These are phyloP conservation scores for Epistrophe eligans DNA, from an alignment of 2,888 invertebrate species.

Conservation along the genomic window DNA sequence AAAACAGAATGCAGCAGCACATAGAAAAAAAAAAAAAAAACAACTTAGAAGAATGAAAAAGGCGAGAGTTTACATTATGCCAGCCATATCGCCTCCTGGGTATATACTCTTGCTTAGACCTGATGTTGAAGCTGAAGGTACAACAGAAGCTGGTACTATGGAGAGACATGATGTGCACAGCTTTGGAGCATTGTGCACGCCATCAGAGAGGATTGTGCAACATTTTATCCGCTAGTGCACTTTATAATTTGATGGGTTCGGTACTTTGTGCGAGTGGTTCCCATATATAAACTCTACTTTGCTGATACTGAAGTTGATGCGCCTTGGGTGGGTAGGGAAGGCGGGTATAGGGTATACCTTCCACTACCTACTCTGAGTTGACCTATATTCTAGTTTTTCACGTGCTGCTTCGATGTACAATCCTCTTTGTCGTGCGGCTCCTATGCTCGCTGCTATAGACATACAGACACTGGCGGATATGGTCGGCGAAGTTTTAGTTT, in stretches of 20 bases:
- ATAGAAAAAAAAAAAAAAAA: background rate
- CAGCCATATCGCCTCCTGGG: constrained; percentile 35
- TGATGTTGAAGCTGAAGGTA: constrained; percentile 1
- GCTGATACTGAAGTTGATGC: constrained; percentile 17
- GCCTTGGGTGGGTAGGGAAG: constrained; percentile 11
- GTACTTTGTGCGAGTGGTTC: constrained; percentile 57
- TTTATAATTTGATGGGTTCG: constrained; percentile 70
- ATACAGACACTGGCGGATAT: constrained; percentile 11
- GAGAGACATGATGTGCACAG: constrained; percentile 61
- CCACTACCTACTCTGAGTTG: background rate
- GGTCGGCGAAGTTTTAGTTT: background rate
- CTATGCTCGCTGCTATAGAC: constrained; percentile 24
- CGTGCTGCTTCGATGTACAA: constrained; percentile 25
- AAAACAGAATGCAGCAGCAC: constrained; percentile 17
- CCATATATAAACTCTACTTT: constrained; percentile 27
- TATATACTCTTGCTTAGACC: background rate
- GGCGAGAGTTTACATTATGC: constrained; percentile 44
- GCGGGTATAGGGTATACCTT: background rate
- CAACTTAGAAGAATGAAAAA: constrained; percentile 29
- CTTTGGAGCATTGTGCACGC: constrained; percentile 27
- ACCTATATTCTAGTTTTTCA: constrained; percentile 59
- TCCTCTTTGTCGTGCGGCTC: constrained; percentile 31
- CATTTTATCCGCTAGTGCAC: constrained; percentile 72
- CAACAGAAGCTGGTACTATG: constrained; percentile 24
- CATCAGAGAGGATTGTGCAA: constrained; percentile 59